phyloP scores from a whole-genome alignment of 2,113 vertebrate genomes.

The Leucoraja erinaceus region DNA sequence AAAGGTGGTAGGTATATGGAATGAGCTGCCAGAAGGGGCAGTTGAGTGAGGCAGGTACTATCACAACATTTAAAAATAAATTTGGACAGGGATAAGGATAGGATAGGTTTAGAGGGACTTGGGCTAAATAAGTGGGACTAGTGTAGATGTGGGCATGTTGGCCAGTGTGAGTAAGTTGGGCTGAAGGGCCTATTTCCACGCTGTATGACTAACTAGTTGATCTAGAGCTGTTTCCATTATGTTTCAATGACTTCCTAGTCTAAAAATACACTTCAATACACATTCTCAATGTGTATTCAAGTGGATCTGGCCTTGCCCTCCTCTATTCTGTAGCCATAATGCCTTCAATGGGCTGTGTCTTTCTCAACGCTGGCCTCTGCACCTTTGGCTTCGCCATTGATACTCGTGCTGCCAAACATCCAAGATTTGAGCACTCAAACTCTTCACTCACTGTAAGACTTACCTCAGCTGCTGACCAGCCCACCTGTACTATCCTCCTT shows the following conservation, averaged over 20 bases:
- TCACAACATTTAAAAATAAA: too few relatives aligned
- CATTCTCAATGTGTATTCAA: background rate
- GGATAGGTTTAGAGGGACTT: too few relatives aligned
- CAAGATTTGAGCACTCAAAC: background rate
- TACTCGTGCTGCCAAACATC: background rate
- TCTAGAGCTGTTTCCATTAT: background rate
- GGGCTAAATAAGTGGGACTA: too few relatives aligned
- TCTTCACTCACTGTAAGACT: background rate
- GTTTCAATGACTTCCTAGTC: background rate
- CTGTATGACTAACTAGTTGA: background rate
- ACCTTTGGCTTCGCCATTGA: background rate
- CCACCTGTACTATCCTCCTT: background rate
- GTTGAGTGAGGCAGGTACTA: too few relatives aligned
- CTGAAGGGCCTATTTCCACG: too few relatives aligned
- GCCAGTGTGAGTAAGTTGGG: too few relatives aligned
- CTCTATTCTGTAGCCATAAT: background rate
- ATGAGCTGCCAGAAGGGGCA: too few relatives aligned
- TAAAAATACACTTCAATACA: background rate
- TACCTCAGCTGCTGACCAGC: background rate
- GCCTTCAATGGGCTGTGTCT: background rate
- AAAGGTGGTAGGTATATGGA: too few relatives aligned
- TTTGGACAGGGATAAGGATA: too few relatives aligned
- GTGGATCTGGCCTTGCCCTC: background rate
- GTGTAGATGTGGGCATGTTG: too few relatives aligned
- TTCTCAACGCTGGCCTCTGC: background rate